Base-by-base conservation (phyloP, 2,797 vertebrate species). In the Philypnodon macrostomus region DNA sequence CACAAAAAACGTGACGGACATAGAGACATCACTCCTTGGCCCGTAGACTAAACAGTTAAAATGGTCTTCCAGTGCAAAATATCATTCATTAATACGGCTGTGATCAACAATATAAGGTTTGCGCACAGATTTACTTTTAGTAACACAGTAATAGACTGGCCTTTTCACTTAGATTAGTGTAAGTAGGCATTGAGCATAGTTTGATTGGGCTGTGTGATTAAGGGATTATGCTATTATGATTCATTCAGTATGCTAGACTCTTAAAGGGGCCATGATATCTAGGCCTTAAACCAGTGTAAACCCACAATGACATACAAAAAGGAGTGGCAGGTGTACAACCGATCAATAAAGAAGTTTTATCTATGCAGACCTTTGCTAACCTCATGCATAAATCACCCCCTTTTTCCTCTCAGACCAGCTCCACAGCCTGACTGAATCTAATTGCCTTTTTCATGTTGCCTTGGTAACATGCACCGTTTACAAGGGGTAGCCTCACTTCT, bases 141-240 rank as follows among this genome's bases (percentile, higher is more conserved):
- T 31, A n/a, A 21, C n/a, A 47, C 26, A 37, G 8, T 15, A 29
- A 46, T 31, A 24, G 11, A 15, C 18, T 16, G 14, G 16, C 19
- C 17, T 39, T 31, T 26, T 48, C 24, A 7, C 47, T 40, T 40
- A 64, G 68, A 67, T 73, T 57, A 69, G 36, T 64, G 69, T 54
- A 57, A 48, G 75, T 59, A 31, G 40, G 30, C 18, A 44, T 16
- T 40, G 30, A 50, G 32, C 15, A 39, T 34, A 14, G 24, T 15
- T 52, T 53, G 41, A 41, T 70, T 26, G 61, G 48, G n/a, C n/a
- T n/a, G n/a, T n/a, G 55, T 35, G 63, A 84, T 81, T 77, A 82
- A 67, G 70, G 49, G 71, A 77, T 79, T 74, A n/a, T n/a, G n/a
- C n/a, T n/a, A 74, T 3, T 19, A 14, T 14, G 21, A 27, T 39